Evolutionary conservation across 1,140 invertebrate genomes (phyloP).

Genomic region (Trichogramma pretiosum): DNA sequence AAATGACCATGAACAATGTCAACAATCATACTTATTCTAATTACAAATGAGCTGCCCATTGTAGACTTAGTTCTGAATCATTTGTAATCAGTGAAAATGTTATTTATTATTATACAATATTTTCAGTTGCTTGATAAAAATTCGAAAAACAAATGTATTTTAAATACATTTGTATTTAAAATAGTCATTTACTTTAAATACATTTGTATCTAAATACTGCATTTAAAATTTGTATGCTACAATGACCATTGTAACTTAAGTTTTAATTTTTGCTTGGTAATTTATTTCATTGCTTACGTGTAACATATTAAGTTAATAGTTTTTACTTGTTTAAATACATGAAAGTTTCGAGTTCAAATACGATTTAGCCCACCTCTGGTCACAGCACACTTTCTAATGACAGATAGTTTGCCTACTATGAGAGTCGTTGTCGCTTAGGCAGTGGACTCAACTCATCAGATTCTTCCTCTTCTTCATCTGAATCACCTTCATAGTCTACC

Average conservation of each 20-base stretch:
- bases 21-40: constrained; percentile 14
- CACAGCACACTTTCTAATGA: constrained; percentile 35
- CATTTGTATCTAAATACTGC: constrained; percentile 19
- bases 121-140: constrained; percentile 12
- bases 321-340: constrained; percentile 18
- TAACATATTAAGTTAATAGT: constrained; percentile 31
- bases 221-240: constrained; percentile 18
- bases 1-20: constrained; percentile 13
- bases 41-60: constrained; percentile 8
- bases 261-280: constrained; percentile 10
- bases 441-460: constrained; percentile 50
- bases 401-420: constrained; percentile 46
- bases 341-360: constrained; percentile 17
- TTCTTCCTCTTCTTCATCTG: constrained; percentile 86
- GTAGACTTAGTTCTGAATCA: no score
- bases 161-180: constrained; percentile 20
- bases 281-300: constrained; percentile 19
- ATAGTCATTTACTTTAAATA: constrained; percentile 20
- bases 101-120: no score
- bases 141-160: constrained; percentile 19
- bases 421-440: constrained; percentile 53
- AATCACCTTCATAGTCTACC: constrained; percentile 93
- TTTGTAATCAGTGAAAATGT: no score
- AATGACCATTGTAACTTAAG: constrained; percentile 19
- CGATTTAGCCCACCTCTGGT: constrained; percentile 24